Evolutionary conservation across 2,113 vertebrate genomes (phyloP), one percentile per base, ranked within the genome.

Genomic region (Pandion haliaetus): DNA sequence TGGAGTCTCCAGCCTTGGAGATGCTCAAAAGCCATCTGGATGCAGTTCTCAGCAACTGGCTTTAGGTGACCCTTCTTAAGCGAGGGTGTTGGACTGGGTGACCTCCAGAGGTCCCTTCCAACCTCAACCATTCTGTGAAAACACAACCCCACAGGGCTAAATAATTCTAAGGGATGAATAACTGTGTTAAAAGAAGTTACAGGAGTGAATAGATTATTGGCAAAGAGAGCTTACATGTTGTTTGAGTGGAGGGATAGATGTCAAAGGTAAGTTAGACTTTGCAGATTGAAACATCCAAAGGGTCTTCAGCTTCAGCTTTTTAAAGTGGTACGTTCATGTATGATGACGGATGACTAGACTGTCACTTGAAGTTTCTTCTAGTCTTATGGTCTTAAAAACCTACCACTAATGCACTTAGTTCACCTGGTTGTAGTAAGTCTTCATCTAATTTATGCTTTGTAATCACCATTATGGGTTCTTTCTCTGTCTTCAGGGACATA

Each of bases 31-130:
- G 49, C 49, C 8, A 11, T n/a, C 54, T 76, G 44, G 42, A 45
- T 73, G 23, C n/a, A 15, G 14, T 36, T 31, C 32, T 52, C 7
- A 4, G 67, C 32, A 76, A 26, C 29, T 0, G 0, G 4, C 52
- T 74, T 44, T 84, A 49, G 61, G 32, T 0, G 0, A 5, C 13
- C 19, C 5, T 80, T 82, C 50, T 74, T 61, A 26, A 70, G 34
- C 10, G 49, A 31, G 12, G 18, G 26, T 4, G 3, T 45, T 88
- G 0, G 11, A 42, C 40, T 4, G 38, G 28, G 24, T 61, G 25
- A 38, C 23, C 11, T 84, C 32, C 40, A 69, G 71, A 32, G 28
- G 26, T 65, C 26, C 17, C 10, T 73, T 94, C 36, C 40, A 57
- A 28, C 6, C 9, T 92, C 44, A 69, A 1, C 25, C 8, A 0